Base-by-base conservation (phyloP, 2,888 invertebrate genomes). In the Andrena marginata region DNA sequence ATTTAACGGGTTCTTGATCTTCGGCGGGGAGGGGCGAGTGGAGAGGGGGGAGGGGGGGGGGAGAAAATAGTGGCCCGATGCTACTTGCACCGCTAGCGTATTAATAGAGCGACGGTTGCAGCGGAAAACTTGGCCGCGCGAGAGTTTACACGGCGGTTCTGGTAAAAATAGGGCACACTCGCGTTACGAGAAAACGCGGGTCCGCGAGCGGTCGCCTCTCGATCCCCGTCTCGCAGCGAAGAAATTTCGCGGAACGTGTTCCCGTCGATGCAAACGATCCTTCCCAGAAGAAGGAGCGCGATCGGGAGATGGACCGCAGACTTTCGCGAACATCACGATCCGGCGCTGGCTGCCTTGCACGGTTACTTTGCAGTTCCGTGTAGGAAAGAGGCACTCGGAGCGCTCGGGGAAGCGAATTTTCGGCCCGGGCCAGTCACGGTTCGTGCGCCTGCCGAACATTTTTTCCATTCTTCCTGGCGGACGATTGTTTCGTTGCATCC, bases 1-100 rank as follows among this genome's bases (percentile, higher is more conserved):
- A 91, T 92, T 92, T 90, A 90, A 90, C 91, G 92, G 92, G 92
- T 92, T 92, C 92, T 92, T 92, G 91, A 92, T 92, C 92, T 87
- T 82, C 76, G 80, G 72, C 69, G 79, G 79, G 0, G 63, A 10
- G 2, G 13, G 16, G n/a, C 1, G n/a, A 48, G n/a, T n/a, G n/a
- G n/a, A n/a, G n/a, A n/a, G n/a, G n/a, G n/a, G n/a, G n/a, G n/a
- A n/a, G n/a, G n/a, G n/a, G 29, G 6, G n/a, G 20, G 10, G n/a
- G 20, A 20, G 42, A 60, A 76, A 81, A 82, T 81, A 75, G 60
- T 82, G 26, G 79, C 42, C 42, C 35, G 82, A 69, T 68, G 78
- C 69, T 83, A 80, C 84, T 80, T 80, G 84, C 83, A 76, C 35
- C 75, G 82, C 75, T 79, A 77, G 80, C 23, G 76, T 82, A 84